Evolutionary conservation across 1,140 invertebrate species (phyloP).

Genomic region (Zelostemma sp.): DNA sequence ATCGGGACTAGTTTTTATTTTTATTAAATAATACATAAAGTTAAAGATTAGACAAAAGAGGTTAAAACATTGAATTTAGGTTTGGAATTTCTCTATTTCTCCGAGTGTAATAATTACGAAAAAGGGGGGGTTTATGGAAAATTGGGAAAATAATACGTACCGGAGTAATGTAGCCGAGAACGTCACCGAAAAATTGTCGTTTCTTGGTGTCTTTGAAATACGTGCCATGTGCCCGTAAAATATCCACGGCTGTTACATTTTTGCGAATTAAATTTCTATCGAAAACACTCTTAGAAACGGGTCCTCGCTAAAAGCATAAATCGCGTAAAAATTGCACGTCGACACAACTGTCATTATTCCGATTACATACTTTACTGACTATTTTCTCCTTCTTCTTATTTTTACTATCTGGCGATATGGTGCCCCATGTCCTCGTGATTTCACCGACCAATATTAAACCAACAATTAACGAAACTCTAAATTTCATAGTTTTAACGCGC

Average conservation of each 20-base stretch:
- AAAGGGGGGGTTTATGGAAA: neutral
- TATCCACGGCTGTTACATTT: constrained; percentile 77
- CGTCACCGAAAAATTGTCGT: constrained; percentile 78
- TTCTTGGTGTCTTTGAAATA: constrained; percentile 79
- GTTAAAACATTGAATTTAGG: too few relatives aligned
- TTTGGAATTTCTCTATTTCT: too few relatives aligned
- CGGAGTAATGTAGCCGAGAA: constrained; percentile 92
- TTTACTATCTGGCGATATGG: constrained; percentile 2
- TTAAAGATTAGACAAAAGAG: too few relatives aligned
- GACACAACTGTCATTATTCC: neutral
- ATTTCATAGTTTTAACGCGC: neutral
- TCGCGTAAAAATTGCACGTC: neutral
- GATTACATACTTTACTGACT: neutral
- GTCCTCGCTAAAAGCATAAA: constrained; percentile 68
- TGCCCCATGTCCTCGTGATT: neutral
- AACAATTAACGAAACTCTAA: neutral
- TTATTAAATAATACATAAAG: too few relatives aligned
- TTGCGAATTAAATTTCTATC: constrained; percentile 78
- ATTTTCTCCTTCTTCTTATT: neutral
- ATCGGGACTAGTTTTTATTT: too few relatives aligned
- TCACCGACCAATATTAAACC: neutral
- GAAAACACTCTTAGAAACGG: constrained; percentile 77
- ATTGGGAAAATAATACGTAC: constrained; percentile 66
- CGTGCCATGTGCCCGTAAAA: constrained; percentile 79
- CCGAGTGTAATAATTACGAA: neutral